Evolutionary conservation across 1,140 invertebrate genomes (phyloP).

Genomic region (Pogonognathellus flavescens): DNA sequence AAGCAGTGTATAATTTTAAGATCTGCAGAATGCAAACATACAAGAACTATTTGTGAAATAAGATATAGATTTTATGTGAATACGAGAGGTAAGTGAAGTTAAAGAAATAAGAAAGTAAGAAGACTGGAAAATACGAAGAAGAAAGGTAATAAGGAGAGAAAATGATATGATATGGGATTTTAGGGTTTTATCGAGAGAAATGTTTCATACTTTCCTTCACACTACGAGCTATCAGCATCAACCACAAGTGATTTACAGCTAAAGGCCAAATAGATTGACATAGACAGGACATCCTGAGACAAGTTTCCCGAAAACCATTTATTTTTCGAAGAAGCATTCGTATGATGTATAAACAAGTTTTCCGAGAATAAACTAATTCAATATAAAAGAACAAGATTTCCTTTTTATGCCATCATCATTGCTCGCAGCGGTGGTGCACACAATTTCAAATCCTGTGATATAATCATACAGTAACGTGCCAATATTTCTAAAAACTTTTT

Average conservation of each 20-base stretch:
- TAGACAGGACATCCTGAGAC: slow-evolving; percentile 10
- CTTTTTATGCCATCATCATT: neutral
- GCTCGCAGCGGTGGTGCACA: no score
- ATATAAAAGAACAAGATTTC: slow-evolving; percentile 19
- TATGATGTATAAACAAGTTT: neutral
- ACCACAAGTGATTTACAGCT: slow-evolving; percentile 18
- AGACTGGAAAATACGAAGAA: slow-evolving; percentile 14
- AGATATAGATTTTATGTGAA: slow-evolving; percentile 9
- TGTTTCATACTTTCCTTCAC: neutral
- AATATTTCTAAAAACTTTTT: no score
- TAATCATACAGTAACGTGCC: no score
- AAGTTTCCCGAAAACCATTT: slow-evolving; percentile 3
- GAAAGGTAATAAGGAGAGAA: slow-evolving; percentile 15
- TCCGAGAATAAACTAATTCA: slow-evolving; percentile 14
- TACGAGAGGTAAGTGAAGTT: neutral
- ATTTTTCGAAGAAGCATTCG: neutral
- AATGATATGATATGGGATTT: slow-evolving; percentile 4
- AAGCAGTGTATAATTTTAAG: no score
- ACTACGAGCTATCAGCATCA: slow-evolving; percentile 15
- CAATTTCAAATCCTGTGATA: no score
- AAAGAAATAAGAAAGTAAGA: slow-evolving; percentile 23
- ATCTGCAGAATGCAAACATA: no score
- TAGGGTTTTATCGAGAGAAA: neutral
- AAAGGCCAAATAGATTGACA: slow-evolving; percentile 44
- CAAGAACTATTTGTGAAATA: neutral